Percentiles rank a stretch among this genome's conserved stretches.
These are phyloP conservation scores for Corythornis leucogaster DNA, from an alignment of 2,797 vertebrate species.

Conservation along the genomic window DNA sequence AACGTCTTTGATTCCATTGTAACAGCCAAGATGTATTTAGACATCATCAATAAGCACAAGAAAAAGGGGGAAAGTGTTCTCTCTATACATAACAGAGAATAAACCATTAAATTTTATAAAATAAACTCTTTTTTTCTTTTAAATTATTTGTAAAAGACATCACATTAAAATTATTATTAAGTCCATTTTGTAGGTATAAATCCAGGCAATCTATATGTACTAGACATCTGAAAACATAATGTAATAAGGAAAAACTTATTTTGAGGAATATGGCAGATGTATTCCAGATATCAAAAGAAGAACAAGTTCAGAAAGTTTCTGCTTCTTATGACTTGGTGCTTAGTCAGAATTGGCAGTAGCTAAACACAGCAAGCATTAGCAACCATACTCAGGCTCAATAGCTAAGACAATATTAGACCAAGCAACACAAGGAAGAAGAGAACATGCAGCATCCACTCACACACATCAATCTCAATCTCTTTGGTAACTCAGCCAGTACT, in stretches of 20 bases:
- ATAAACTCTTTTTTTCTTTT: not conserved
- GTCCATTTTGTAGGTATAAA: not conserved
- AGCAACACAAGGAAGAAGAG: slow-evolving; percentile 11
- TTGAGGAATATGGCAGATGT: not conserved
- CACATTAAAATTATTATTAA: not conserved
- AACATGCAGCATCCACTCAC: slow-evolving; percentile 15
- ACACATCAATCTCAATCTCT: not conserved
- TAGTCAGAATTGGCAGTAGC: not conserved
- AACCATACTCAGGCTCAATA: not conserved
- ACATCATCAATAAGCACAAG: not conserved
- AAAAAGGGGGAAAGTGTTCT: not conserved
- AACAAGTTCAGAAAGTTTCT: not conserved
- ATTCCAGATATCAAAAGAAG: not conserved
- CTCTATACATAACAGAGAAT: not conserved
- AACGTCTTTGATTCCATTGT: not conserved
- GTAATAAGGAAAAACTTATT: not conserved
- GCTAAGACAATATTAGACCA: slow-evolving; percentile 23
- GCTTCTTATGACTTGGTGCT: not conserved
- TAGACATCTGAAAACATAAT: not conserved
- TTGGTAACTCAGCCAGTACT: not conserved
- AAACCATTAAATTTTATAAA: not conserved
- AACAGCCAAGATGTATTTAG: not conserved
- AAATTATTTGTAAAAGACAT: not conserved
- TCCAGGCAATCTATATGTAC: not conserved
- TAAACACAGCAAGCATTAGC: not conserved